Conservation (phyloP, 2,888 invertebrate genomes). For the Luperina testacea region DNA sequence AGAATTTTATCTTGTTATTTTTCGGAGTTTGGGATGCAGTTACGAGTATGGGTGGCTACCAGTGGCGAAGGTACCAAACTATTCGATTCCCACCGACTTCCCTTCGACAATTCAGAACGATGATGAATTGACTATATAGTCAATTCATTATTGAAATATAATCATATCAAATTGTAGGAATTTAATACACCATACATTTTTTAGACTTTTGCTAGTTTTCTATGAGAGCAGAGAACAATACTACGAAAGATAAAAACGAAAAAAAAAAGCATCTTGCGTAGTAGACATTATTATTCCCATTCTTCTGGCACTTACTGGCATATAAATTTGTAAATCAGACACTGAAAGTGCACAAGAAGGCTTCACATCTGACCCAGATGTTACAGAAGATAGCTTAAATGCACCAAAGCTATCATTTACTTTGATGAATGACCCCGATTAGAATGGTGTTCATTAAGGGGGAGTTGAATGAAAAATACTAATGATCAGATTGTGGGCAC, state of each 20-base stretch:
- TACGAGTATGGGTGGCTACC: not conserved
- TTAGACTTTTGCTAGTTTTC: not conserved
- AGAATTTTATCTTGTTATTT: conserved; percentile 55
- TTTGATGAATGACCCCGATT: conserved; percentile 53
- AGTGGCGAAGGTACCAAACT: too few species aligned
- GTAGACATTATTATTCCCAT: not conserved
- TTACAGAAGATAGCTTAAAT: conserved; percentile 22
- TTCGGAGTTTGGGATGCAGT: conserved; percentile 5
- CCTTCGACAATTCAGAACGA: too few species aligned
- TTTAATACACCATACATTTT: too few species aligned
- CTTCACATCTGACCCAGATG: conserved; percentile 35
- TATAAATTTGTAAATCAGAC: conserved; percentile 3
- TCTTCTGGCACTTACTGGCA: not conserved
- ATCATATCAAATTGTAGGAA: too few species aligned
- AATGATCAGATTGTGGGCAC: conserved; percentile 53
- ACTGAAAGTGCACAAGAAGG: conserved; percentile 15
- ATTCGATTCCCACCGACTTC: too few species aligned
- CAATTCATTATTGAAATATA: too few species aligned
- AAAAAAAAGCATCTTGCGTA: not conserved
- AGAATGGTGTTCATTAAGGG: conserved; percentile 48
- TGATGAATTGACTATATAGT: too few species aligned
- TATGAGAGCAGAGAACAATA: not conserved
- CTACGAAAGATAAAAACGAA: not conserved
- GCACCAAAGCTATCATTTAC: conserved; percentile 42
- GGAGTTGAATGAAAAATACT: conserved; percentile 58